Evolutionary conservation across 2,888 invertebrate genomes (phyloP), one percentile per base, ranked within the genome.

Genomic region (Chrysomela aeneicollis): DNA sequence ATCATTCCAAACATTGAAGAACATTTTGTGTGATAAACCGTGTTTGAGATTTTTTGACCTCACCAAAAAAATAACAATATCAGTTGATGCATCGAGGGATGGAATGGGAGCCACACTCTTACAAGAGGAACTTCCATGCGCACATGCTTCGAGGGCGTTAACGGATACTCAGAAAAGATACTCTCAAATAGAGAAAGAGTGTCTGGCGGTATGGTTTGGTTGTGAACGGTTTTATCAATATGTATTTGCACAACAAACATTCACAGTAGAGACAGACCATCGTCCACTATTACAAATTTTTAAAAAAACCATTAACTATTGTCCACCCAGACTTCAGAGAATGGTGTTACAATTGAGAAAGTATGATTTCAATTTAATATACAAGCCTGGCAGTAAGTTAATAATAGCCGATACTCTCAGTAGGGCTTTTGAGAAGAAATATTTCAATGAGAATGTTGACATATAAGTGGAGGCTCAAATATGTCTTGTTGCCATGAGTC

Each of bases 261-360:
- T n/a, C n/a, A n/a, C n/a, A n/a, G n/a, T n/a, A 68, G 61, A 74
- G 47, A 70, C 70, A 3, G 73, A 75, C 53, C 66, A 66, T 49
- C 35, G 57, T 46, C 66, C 63, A 62, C 19, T 65, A 2, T n/a
- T 61, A 2, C 18, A 3, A 70, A 64, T 69, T 22, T 51, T 64
- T 49, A 64, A 66, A 54, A 67, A 63, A 52, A 47, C 55, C 22
- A 15, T 68, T 30, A 64, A 58, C 35, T 15, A 32, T 12, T 65
- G 59, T 46, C 70, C 65, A 21, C 42, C 61, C n/a, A 60, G 68
- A 42, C 35, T 71, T 9, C 70, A 71, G 59, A 63, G 65, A 60
- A 66, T 70, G 58, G 5, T 70, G 8, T 12, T 69, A 10, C 58
- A 64, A 18, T 37, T 71, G 12, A 26, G 61, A 52, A 63, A 65